phyloP scores from a whole-genome alignment of 2,888 invertebrate species.

The Rutpela maculata region DNA sequence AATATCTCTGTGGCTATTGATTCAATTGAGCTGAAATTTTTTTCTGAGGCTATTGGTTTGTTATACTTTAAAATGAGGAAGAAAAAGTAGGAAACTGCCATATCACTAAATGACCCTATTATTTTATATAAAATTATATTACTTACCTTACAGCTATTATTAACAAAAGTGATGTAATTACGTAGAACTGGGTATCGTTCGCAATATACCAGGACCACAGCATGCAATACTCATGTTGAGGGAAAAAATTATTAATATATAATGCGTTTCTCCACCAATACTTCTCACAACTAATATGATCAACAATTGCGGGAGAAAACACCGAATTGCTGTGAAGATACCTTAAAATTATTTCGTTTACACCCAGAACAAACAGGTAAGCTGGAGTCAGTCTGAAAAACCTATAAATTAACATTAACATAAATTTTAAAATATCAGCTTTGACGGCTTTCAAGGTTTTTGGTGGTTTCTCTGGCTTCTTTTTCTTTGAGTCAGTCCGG shows the following conservation, averaged over 20 bases:
- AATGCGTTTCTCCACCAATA: conserved; percentile 92
- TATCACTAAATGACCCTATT: no score
- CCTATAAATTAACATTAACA: conserved; percentile 78
- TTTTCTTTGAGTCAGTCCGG: conserved; percentile 78
- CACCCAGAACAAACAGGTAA: conserved; percentile 86
- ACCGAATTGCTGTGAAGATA: conserved; percentile 82
- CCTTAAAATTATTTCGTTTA: conserved; percentile 83
- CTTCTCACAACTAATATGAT: conserved; percentile 83
- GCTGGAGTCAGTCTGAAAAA: conserved; percentile 87
- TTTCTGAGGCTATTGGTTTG: no score
- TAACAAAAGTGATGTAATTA: conserved; percentile 81
- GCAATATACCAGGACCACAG: conserved; percentile 91
- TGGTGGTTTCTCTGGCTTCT: conserved; percentile 66
- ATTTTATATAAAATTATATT: no score
- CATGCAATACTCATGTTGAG: conserved; percentile 86
- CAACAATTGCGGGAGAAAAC: conserved; percentile 83
- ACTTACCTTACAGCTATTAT: conserved; percentile 82
- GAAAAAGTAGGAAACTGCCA: no score
- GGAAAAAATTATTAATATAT: conserved; percentile 88
- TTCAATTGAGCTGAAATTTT: no score
- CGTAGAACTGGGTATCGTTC: conserved; percentile 87
- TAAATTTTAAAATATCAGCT: conserved; percentile 72
- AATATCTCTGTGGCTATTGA: no score
- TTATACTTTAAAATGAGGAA: no score
- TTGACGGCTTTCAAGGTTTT: conserved; percentile 72